phyloP scores from a whole-genome alignment of 2,113 vertebrate genomes.

The Vicugna pacos region DNA sequence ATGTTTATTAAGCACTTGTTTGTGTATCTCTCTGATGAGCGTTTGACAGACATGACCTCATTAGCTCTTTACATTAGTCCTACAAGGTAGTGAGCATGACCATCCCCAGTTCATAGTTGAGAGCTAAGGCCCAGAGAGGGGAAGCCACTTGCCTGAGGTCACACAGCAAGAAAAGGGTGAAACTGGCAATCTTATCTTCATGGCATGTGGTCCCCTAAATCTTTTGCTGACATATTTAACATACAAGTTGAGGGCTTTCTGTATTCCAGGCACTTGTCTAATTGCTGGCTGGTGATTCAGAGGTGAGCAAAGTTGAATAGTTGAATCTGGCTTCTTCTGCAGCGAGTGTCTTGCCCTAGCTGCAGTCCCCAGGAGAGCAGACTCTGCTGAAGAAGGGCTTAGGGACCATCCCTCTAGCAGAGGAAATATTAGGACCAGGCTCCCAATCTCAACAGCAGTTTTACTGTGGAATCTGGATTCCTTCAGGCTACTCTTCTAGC shows the following conservation, averaged over 20 bases:
- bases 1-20: slow-evolving; percentile 54
- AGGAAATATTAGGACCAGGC: not conserved
- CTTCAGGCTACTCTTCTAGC: not conserved
- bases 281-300: not conserved
- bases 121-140: not conserved
- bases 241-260: not conserved
- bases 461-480: not conserved
- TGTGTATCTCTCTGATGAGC: not conserved
- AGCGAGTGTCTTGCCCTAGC: not conserved
- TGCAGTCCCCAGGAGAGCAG: not conserved
- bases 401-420: not conserved
- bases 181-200: not conserved
- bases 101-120: not conserved
- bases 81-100: not conserved
- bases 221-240: not conserved
- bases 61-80: not conserved
- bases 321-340: not conserved
- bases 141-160: not conserved
- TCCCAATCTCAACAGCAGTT: not conserved
- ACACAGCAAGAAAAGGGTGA: not conserved
- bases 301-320: not conserved
- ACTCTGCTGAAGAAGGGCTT: not conserved
- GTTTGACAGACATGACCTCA: not conserved
- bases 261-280: not conserved
- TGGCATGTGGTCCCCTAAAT: not conserved